Conservation (phyloP, 1,140 invertebrate species). For the Steinernema feltiae region DNA sequence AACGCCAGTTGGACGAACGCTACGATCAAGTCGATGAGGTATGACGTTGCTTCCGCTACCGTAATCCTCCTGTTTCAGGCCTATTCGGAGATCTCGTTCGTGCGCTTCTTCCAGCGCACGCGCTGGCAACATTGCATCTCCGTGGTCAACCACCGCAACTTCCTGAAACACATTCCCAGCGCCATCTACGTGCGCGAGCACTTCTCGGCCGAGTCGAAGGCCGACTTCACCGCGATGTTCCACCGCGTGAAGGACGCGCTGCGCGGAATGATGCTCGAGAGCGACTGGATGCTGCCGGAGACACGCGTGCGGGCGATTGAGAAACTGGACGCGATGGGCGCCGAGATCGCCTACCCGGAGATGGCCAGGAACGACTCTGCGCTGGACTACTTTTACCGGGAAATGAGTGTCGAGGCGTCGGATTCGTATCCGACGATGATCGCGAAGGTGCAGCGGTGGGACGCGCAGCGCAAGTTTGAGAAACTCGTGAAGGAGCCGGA, state of each 20-base stretch:
- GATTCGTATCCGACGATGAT: conserved; percentile 61
- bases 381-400: conserved; percentile 62
- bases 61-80: background rate
- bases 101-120: background rate
- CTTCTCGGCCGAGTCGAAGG: conserved; percentile 61
- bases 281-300: conserved; percentile 81
- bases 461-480: conserved; percentile 61
- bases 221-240: conserved; percentile 66
- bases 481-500: conserved; percentile 59
- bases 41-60: background rate
- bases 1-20: conserved; percentile 31
- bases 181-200: conserved; percentile 61
- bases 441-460: conserved; percentile 59
- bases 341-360: conserved; percentile 63
- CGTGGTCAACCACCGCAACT: conserved; percentile 13
- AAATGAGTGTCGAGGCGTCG: background rate
- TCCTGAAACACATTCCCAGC: conserved; percentile 47
- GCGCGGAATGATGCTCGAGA: conserved; percentile 73
- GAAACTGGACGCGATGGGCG: conserved; percentile 61
- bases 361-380: conserved; percentile 63
- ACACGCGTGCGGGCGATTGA: conserved; percentile 73
- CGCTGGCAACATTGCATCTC: background rate
- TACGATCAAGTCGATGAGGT: conserved; percentile 39
- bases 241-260: conserved; percentile 75
- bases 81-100: background rate